Evolutionary conservation across 1,140 invertebrate species (phyloP), one percentile per base, ranked within the genome.

Genomic region (Sycophaga agraensis): DNA sequence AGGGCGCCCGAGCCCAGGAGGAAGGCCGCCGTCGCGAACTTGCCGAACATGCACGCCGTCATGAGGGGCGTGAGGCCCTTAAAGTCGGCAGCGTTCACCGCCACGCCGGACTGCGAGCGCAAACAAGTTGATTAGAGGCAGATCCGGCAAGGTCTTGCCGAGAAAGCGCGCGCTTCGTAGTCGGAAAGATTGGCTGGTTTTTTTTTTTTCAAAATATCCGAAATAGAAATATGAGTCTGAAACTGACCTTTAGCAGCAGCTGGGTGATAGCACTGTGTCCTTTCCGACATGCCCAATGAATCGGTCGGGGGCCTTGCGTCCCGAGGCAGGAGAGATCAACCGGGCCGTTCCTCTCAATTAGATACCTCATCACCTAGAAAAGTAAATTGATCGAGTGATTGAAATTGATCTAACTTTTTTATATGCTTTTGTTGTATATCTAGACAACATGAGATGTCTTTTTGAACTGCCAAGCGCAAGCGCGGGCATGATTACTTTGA

Each of bases 31-130:
- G 93, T 91, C 19, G 92, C 91, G 21, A 91, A 91, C 74, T 92
- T 86, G 8, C 93, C 93, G 78, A 95, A 96, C 89, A 96, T 95
- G 68, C 91, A 93, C 0, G 93, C 92, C 1, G 93, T 92, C 86
- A 96, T 94, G 26, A 97, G 76, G 1, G 93, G 93, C 1, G 93
- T 96, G 31, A 94, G 75, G 6, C 92, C 92, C 84, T 96, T 96
- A 68, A 93, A 93, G 71, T 97, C 94, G 0, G 89, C 89, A 11
- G 90, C 88, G 73, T 97, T 94, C 0, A 96, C 90, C 14, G 89
- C 87, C 4, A 96, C 93, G n/a, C 92, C 93, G 39, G 86, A 84
- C 85, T 89, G 66, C 21, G 56, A n/a, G n/a, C n/a, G n/a, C n/a
- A n/a, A n/a, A n/a, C n/a, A n/a, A n/a, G n/a, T n/a, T n/a, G n/a